These are phyloP conservation scores for Zygaena filipendulae DNA, from an alignment of 2,888 invertebrate genomes.

Conservation along the genomic window DNA sequence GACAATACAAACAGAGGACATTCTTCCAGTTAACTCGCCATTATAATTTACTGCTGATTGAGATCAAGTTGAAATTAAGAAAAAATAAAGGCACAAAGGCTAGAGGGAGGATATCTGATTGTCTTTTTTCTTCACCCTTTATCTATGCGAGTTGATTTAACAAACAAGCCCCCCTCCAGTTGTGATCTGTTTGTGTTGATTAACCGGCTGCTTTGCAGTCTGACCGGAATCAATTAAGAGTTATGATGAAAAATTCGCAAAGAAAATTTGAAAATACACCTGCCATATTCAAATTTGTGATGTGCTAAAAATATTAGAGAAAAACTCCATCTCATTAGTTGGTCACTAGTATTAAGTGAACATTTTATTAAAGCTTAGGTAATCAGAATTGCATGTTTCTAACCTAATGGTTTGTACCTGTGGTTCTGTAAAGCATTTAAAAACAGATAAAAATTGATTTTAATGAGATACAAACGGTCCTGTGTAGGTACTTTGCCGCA, in stretches of 20 bases:
- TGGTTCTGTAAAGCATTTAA: no score
- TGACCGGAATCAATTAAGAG: conserved; percentile 1
- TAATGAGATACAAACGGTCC: no score
- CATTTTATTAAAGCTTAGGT: no score
- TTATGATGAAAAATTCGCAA: neutral
- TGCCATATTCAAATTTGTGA: no score
- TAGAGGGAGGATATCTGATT: conserved; percentile 30
- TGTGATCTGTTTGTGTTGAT: conserved; percentile 35
- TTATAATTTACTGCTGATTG: conserved; percentile 67
- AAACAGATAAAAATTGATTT: no score
- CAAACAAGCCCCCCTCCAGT: conserved; percentile 45
- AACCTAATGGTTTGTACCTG: no score
- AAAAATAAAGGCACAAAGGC: conserved; percentile 60
- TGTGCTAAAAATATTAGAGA: no score
- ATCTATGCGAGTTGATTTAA: conserved; percentile 57
- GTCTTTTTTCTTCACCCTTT: conserved; percentile 40
- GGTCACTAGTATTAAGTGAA: no score
- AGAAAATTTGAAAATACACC: no score
- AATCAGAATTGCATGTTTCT: no score
- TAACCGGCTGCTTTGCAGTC: conserved; percentile 22
- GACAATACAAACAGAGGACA: conserved; percentile 54
- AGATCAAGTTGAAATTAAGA: conserved; percentile 66
- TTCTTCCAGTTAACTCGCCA: conserved; percentile 61
- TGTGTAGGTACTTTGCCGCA: no score
- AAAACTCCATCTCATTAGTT: no score